Evolutionary conservation across 1,140 invertebrate genomes (phyloP), one percentile per base, ranked within the genome.

Genomic region (Drosophila neocordata): DNA sequence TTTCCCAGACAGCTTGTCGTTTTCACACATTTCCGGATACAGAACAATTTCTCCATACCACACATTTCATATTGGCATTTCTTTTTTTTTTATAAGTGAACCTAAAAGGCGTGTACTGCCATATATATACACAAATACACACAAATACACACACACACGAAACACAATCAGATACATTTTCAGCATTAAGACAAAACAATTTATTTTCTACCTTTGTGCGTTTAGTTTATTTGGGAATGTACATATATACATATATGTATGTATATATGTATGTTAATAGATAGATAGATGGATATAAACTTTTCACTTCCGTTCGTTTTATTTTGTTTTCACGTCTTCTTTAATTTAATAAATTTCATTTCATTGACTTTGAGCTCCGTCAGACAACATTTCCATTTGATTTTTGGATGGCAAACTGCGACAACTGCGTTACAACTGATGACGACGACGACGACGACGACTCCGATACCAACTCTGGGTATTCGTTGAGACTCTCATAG

Each of bases 321-420:
- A 41, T 37, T 64, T 31, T 51, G 57, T 75, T 66, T 78, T 71
- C 76, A 76, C 73, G 68, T 85, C 83, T 72, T 85, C 66, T 80
- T 85, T 78, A 80, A 85, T 85, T 85, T 85, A 85, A 85, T 85
- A 88, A 85, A 85, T 82, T 85, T 88, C 81, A 85, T 85, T 80
- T 65, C 72, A 67, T 73, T 74, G 56, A 38, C 38, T 38, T 55
- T 55, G 52, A 8, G 22, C 72, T 44, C 53, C 51, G 67, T 53
- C 63, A 38, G 34, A 48, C 38, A 56, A 62, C 57, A 62, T 57
- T 65, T 57, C 55, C 64, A 65, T 57, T 67, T 66, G n/a, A 34
- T 15, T 55, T 8, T 55, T 18, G 11, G 37, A 60, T 48, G 41
- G 34, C 24, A 35, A 31, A 53, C 38, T 38, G 62, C 60, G 20